Base-by-base conservation (phyloP, 2,113 vertebrate genomes). In the Camelus dromedarius region DNA sequence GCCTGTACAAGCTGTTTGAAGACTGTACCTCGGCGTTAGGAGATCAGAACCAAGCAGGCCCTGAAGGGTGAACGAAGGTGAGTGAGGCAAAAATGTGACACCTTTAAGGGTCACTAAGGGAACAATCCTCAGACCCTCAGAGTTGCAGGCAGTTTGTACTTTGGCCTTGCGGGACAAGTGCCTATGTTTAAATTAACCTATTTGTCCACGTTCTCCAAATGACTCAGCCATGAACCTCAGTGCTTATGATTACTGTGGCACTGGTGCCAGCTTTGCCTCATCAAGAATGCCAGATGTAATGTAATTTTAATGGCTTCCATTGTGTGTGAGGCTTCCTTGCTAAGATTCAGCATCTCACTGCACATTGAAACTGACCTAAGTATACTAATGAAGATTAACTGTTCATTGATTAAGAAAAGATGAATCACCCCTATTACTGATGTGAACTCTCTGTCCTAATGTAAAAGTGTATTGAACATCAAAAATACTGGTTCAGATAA, bases 321-420 rank as follows among this genome's bases (percentile, higher is more conserved):
- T 97, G 94, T 97, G 82, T 96, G 92, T 38, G 94, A 96, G 87
- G 92, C 72, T 92, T 97, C 76, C 91, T 94, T 91, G 81, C 85
- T 84, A 97, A 96, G 87, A 76, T 60, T 81, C 32, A 91, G 88
- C 75, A 76, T 96, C 94, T 96, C 60, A 89, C 7, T 96, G 66
- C 67, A 86, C 91, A 94, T 97, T 96, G 96, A 85, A 96, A 96
- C 94, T 85, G 96, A 95, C 79, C 97, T 85, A 48, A 81, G 46
- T 85, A 95, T 92, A 66, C 81, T 96, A 96, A 96, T 97, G 91
- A 97, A 97, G 95, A 97, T 94, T 94, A 97, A 97, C 93, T 97
- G 93, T 94, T 96, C 95, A 96, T 95, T 97, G 96, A 97, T 96
- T 97, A 96, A 89, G 73, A 77, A 95, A 97, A 95, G 91, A 97